A percentile compares a stretch with the other conserved stretches of the same genome.
These are phyloP conservation scores for Mallateleia sp. DNA, from an alignment of 2,888 invertebrate species.

Conservation along the genomic window DNA sequence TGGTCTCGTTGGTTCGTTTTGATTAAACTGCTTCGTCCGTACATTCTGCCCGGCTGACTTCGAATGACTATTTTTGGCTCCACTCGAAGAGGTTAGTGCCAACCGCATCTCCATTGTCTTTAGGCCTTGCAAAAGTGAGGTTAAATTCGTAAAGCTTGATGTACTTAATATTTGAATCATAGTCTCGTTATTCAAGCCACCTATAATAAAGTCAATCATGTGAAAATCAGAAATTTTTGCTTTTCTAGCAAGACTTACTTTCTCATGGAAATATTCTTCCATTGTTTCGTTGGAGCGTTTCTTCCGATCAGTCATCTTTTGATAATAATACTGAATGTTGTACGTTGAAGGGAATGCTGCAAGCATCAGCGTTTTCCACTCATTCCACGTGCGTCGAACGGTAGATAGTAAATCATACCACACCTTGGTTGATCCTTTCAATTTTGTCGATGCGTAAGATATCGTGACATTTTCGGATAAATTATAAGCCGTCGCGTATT, in stretches of 20 bases:
- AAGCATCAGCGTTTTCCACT: conserved; percentile 20
- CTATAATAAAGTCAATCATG: conserved; percentile 44
- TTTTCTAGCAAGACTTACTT: conserved; percentile 39
- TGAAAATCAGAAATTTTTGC: neutral
- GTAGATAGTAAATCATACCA: conserved; percentile 44
- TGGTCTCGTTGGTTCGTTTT: neutral
- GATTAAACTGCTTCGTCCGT: neutral
- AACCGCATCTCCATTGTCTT: conserved; percentile 19
- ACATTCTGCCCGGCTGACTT: neutral
- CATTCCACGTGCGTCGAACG: conserved; percentile 2
- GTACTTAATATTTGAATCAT: conserved; percentile 14
- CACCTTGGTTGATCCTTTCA: conserved; percentile 33
- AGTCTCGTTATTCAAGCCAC: conserved; percentile 11
- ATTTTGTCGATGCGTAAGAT: conserved; percentile 21
- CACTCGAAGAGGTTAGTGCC: neutral
- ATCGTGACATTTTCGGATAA: conserved; percentile 32
- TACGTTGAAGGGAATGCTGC: conserved; percentile 7
- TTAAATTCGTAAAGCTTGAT: neutral
- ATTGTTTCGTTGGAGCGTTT: conserved; percentile 24
- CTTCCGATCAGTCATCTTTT: conserved; percentile 32
- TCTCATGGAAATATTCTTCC: conserved; percentile 49
- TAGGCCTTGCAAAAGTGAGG: conserved; percentile 3
- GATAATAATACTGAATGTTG: conserved; percentile 33
- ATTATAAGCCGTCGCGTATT: conserved; percentile 33
- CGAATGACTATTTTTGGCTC: neutral